Evolutionary conservation across 2,888 invertebrate species (phyloP), one percentile per base, ranked within the genome.

Genomic region (Bembecia ichneumoniformis): DNA sequence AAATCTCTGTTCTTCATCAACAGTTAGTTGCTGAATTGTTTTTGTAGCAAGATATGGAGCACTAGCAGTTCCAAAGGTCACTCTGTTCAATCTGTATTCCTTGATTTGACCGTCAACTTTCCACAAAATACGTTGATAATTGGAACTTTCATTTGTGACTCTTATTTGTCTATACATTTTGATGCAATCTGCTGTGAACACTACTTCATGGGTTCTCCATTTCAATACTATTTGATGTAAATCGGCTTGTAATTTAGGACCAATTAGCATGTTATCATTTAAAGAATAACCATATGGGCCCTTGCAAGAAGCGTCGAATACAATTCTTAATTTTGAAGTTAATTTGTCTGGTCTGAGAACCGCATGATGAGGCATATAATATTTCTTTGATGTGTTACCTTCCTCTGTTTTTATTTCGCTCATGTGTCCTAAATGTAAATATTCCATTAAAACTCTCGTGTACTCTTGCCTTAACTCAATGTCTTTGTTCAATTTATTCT

Each of bases 351-450:
- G 49, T 3, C 56, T 53, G 1, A 66, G 16, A 0, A 69, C 62
- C 0, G 66, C 60, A 46, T 64, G 66, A 35, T 69, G 64, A 3
- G 67, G 65, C 43, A 63, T 45, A 34, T 64, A 62, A 1, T 59
- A 43, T 15, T 15, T 13, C 40, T 17, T 34, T 17, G n/a, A 28
- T 35, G 2, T 13, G 17, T 43, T 48, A 43, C 15, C 40, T 14
- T 17, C 11, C 43, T 35, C 43, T 46, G 20, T 35, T 48, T 17
- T 46, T 47, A 44, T 47, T 47, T 50, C 35, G 43, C 20, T 7
- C n/a, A n/a, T n/a, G n/a, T n/a, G n/a, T n/a, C n/a, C n/a, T n/a
- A n/a, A n/a, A n/a, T n/a, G n/a, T n/a, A 36, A 17, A 17, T 51
- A 51, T 36, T 51, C 51, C 13, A 49, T 13, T 14, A 51, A 48